Evolutionary conservation across 2,888 invertebrate species (phyloP), one percentile per base, ranked within the genome.

Genomic region (Fissipunctia ypsillon): DNA sequence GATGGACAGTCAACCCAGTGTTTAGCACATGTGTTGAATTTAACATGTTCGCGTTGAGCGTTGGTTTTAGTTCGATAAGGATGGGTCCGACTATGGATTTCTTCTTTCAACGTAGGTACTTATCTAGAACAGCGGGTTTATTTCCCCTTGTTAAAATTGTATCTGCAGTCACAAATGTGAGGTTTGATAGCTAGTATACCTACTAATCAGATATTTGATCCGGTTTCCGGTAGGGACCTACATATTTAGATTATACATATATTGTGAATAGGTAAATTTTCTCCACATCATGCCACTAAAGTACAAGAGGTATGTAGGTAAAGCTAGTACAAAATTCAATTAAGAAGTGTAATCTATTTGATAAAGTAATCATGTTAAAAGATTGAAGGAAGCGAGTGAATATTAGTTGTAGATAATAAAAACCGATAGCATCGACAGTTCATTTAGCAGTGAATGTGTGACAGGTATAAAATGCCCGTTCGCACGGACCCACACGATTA

Each of bases 1-100:
- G 90, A 94, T 93, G 92, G 94, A 94, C 93, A 93, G 91, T 88
- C 90, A 89, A 87, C 87, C 91, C 90, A 89, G 88, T 94, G 94
- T 91, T 93, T 90, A 88, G 91, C 95, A 95, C 92, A 91, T 95
- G 95, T 92, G 88, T 81, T 76, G 76, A 78, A 89, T 87, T 84
- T 71, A 71, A 82, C 80, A 69, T 69, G 77, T 79, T 78, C 9
- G 52, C 28, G 45, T 63, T 80, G 66, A 76, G 78, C 38, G 66
- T 78, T 59, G 63, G 65, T 63, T 78, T 81, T 60, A 54, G 54
- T 64, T 75, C 38, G 43, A 54, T 54, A 61, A 59, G 50, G 64
- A 54, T 50, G 43, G 56, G 35, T 50, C 50, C 31, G 50, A n/a
- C 22, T 50, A 12, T 59, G 31, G n/a, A 22, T 43, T 68, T 66